Evolutionary conservation across 53 echinoderm and acorn worm genomes (phyloP).

Genomic region (Apostichopus leukothele): DNA sequence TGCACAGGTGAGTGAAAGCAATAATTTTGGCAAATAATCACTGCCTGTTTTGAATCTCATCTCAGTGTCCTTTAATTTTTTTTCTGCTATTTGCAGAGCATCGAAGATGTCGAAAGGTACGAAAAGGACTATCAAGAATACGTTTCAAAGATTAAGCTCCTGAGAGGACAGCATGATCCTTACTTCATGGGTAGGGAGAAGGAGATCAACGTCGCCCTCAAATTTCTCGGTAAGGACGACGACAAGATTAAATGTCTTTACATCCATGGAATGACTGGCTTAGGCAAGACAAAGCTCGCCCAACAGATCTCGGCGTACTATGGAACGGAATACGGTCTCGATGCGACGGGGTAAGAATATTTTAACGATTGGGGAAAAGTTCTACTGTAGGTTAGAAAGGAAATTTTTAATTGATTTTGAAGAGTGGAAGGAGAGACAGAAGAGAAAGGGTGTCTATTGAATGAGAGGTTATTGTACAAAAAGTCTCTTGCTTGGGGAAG

Average conservation of each 20-base stretch:
- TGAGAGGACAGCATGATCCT: slow-evolving; percentile 55
- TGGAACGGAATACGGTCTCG: slow-evolving; percentile 32
- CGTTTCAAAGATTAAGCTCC: slow-evolving; percentile 42
- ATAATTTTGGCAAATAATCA: not conserved
- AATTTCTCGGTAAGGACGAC: slow-evolving; percentile 53
- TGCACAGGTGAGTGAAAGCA: no score
- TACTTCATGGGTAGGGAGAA: slow-evolving; percentile 72
- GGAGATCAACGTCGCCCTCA: slow-evolving; percentile 58
- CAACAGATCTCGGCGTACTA: slow-evolving; percentile 73
- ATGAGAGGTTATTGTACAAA: no score
- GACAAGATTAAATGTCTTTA: slow-evolving; percentile 57
- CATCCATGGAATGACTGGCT: slow-evolving; percentile 79
- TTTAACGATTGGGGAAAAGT: no score
- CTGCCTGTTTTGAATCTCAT: not conserved
- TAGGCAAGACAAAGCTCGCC: slow-evolving; percentile 82
- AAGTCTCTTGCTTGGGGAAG: no score
- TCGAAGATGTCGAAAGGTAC: slow-evolving; percentile 49
- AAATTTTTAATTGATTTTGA: not conserved
- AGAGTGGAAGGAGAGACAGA: not conserved
- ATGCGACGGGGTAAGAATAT: slow-evolving; percentile 27
- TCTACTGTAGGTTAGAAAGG: not conserved
- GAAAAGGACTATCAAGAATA: slow-evolving; percentile 49
- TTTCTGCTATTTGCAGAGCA: slow-evolving; percentile 1
- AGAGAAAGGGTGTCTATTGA: no score
- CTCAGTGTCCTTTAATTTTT: not conserved